Percentiles rank a stretch among this genome's conserved stretches.
Conservation (phyloP, 2,888 invertebrate species). For the Hoplodrina ambigua region DNA sequence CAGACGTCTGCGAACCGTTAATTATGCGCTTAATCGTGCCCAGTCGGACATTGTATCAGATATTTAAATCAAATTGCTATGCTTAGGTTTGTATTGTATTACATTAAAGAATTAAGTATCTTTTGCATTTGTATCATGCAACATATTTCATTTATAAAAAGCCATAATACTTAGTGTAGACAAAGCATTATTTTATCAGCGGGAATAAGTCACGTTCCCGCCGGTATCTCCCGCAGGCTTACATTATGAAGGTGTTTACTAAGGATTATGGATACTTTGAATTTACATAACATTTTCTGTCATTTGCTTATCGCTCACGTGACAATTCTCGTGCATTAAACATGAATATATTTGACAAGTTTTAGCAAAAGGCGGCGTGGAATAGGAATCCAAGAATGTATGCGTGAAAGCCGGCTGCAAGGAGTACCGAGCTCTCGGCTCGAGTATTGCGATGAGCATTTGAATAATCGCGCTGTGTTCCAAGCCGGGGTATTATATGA, state of each 20-base stretch:
- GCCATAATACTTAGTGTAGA: slow-evolving; percentile 76
- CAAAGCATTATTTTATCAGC: slow-evolving; percentile 80
- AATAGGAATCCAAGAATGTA: slow-evolving; percentile 80
- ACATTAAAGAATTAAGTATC: slow-evolving; percentile 32
- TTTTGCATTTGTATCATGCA: slow-evolving; percentile 41
- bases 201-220: slow-evolving; percentile 82
- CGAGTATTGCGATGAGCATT: slow-evolving; percentile 82
- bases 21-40: slow-evolving; percentile 56
- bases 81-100: slow-evolving; percentile 4
- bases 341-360: slow-evolving; percentile 88
- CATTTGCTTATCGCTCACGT: slow-evolving; percentile 89
- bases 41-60: slow-evolving; percentile 26
- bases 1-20: slow-evolving; percentile 48
- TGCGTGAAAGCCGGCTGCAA: slow-evolving; percentile 68
- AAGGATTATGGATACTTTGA: slow-evolving; percentile 85
- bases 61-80: slow-evolving; percentile 21
- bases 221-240: slow-evolving; percentile 79
- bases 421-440: slow-evolving; percentile 55
- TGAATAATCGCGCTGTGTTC: slow-evolving; percentile 87
- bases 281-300: slow-evolving; percentile 90
- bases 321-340: slow-evolving; percentile 87
- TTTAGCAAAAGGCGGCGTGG: slow-evolving; percentile 80
- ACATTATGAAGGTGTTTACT: slow-evolving; percentile 84
- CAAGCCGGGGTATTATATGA: slow-evolving; percentile 87
- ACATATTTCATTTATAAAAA: slow-evolving; percentile 62